phyloP scores from a whole-genome alignment of 2,113 vertebrate genomes.

The Egretta garzetta region DNA sequence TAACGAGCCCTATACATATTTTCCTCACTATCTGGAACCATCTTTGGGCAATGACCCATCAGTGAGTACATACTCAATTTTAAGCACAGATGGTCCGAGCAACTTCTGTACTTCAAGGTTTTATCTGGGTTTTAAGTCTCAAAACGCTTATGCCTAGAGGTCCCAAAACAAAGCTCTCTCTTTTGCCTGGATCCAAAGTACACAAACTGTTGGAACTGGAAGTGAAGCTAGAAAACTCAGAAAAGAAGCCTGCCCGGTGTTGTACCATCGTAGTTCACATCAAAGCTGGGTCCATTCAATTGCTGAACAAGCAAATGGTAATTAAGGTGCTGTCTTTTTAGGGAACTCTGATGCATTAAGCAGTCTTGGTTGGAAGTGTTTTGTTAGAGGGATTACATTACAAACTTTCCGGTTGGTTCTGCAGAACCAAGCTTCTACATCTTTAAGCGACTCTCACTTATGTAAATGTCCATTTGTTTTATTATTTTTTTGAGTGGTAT shows the following conservation, averaged over 20 bases:
- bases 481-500: background rate
- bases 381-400: background rate
- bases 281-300: background rate
- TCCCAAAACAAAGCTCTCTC: background rate
- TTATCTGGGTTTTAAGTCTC: background rate
- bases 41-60: background rate
- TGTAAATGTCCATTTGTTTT: background rate
- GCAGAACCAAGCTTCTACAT: background rate
- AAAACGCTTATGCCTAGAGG: background rate
- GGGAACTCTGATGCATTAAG: background rate
- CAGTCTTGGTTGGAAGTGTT: background rate
- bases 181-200: background rate
- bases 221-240: background rate
- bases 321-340: background rate
- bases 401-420: background rate
- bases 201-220: background rate
- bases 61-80: background rate
- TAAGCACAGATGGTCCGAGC: background rate
- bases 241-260: background rate
- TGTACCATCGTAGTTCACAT: background rate
- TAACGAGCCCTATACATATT: background rate
- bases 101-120: background rate
- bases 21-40: background rate
- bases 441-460: background rate
- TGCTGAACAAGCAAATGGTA: background rate